Evolutionary conservation across 2,113 vertebrate genomes (phyloP).

Genomic region (Peromyscus maniculatus): DNA sequence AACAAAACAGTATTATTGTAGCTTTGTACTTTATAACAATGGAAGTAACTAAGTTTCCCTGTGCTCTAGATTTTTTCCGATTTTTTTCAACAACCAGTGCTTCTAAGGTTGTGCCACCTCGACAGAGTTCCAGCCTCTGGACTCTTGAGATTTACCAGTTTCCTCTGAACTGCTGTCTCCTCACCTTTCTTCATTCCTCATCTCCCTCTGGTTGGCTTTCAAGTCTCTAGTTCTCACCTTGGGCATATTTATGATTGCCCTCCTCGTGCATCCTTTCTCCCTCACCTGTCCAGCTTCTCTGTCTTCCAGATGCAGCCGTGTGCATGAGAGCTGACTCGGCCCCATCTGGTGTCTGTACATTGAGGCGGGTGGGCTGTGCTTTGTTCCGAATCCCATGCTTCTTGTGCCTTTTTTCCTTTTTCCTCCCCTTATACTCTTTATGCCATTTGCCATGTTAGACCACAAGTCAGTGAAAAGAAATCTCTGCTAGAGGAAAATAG

Average conservation of each 20-base stretch:
- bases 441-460: background rate
- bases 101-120: conserved; percentile 18
- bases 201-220: background rate
- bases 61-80: background rate
- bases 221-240: background rate
- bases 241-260: background rate
- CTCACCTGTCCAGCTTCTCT: background rate
- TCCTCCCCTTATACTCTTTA: background rate
- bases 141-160: background rate
- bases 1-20: background rate
- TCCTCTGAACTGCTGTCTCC: background rate
- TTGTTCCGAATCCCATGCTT: background rate
- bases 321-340: background rate
- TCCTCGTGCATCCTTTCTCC: background rate
- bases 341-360: background rate
- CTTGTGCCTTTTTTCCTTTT: background rate
- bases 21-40: background rate
- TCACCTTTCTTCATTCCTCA: background rate
- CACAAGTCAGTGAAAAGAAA: conserved; percentile 31
- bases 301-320: background rate
- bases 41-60: background rate
- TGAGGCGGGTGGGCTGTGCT: background rate
- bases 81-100: background rate
- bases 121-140: background rate
- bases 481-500: conserved; percentile 16